Percentiles rank a stretch among this genome's conserved stretches.
phyloP scores from a whole-genome alignment of 2,113 vertebrate genomes.

The Nannospalax galili region DNA sequence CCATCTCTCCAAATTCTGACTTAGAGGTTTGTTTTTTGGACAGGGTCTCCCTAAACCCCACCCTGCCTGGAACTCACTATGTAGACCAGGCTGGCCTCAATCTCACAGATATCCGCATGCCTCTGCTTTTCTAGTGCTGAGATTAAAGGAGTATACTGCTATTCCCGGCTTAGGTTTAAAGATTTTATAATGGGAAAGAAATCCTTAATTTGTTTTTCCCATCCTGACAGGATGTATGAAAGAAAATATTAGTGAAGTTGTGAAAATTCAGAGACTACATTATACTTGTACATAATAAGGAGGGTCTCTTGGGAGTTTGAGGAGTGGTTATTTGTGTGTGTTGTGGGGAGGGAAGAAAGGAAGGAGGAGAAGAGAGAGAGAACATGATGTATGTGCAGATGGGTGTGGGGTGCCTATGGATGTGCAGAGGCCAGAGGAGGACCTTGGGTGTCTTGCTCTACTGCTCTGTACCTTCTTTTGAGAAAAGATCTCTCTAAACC shows the following conservation, averaged over 20 bases:
- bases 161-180: no score
- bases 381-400: no score
- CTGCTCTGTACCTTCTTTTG: background rate
- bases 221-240: accelerated
- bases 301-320: background rate
- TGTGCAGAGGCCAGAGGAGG: background rate
- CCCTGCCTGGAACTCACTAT: no score
- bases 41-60: no score
- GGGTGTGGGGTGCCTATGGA: no score
- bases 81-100: no score
- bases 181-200: background rate
- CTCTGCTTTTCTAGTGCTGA: no score
- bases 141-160: no score
- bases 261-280: background rate
- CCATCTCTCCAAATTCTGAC: background rate
- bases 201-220: background rate
- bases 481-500: background rate
- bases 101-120: no score
- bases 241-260: accelerated
- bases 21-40: no score
- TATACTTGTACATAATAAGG: background rate
- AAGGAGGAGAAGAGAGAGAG: no score
- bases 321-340: background rate
- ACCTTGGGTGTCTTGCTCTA: background rate
- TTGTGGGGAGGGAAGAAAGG: no score